A percentile compares a stretch with the other conserved stretches of the same genome.
phyloP scores from a whole-genome alignment of 2,113 vertebrate genomes.

The Urocolius indicus region DNA sequence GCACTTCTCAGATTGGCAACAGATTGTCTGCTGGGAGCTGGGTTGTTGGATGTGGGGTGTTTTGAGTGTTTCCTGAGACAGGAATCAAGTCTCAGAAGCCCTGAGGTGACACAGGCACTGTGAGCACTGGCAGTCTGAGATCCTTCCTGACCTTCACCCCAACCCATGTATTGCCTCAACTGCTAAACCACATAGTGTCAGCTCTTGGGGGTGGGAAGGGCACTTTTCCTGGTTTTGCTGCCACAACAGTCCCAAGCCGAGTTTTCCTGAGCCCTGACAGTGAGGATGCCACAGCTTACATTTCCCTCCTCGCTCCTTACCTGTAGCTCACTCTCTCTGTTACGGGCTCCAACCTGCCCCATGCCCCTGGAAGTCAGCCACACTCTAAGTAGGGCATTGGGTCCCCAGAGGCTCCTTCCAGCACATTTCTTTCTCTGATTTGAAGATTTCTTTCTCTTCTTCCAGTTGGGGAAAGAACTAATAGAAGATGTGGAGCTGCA shows the following conservation, averaged over 20 bases:
- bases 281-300: not conserved
- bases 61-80: not conserved
- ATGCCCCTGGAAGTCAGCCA: not conserved
- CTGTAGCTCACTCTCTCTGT: not conserved
- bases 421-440: not conserved
- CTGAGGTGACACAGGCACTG: not conserved
- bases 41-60: not conserved
- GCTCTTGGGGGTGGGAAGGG: not conserved
- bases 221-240: not conserved
- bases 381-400: not conserved
- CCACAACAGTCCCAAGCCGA: rapidly evolving
- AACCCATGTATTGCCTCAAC: not conserved
- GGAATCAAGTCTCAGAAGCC: not conserved
- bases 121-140: not conserved
- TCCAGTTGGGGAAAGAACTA: not conserved
- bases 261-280: not conserved
- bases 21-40: not conserved
- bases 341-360: not conserved
- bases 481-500: not conserved
- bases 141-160: not conserved
- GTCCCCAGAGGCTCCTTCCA: not conserved
- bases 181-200: not conserved
- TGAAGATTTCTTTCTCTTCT: not conserved
- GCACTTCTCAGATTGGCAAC: rapidly evolving
- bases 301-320: not conserved